A percentile compares a stretch with the other conserved stretches of the same genome.
These are phyloP conservation scores for Eulithis prunata DNA, from an alignment of 2,888 invertebrate species.

Conservation along the genomic window DNA sequence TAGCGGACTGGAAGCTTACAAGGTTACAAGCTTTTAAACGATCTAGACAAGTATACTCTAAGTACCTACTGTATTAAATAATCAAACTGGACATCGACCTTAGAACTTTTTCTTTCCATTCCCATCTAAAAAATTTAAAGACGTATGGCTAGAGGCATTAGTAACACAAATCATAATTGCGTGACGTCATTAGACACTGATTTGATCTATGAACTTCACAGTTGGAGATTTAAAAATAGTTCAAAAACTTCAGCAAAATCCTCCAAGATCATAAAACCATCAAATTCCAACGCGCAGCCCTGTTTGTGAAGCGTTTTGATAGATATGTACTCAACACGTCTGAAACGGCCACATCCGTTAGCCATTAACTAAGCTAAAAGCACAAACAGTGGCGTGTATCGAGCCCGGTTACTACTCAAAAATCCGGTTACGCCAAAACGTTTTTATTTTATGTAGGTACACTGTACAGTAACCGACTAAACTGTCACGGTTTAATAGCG, in stretches of 20 bases:
- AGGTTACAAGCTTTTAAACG: background rate
- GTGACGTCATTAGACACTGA: too few relatives aligned
- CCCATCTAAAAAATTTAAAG: too few relatives aligned
- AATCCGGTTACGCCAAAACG: constrained; percentile 41
- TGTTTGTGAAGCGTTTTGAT: constrained; percentile 22
- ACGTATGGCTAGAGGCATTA: too few relatives aligned
- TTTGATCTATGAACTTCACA: too few relatives aligned
- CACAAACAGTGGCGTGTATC: constrained; percentile 51
- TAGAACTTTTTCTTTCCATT: too few relatives aligned
- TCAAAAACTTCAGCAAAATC: background rate
- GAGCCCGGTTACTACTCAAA: constrained; percentile 47
- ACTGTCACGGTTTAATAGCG: too few relatives aligned
- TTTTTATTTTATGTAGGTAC: constrained; percentile 41
- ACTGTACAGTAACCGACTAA: constrained; percentile 10
- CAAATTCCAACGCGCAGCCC: background rate
- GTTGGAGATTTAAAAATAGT: too few relatives aligned
- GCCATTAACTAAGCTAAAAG: constrained; percentile 58
- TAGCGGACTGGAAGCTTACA: background rate
- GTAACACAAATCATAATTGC: too few relatives aligned
- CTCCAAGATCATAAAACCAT: background rate
- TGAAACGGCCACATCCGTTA: constrained; percentile 53
- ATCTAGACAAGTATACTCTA: background rate
- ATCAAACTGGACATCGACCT: background rate
- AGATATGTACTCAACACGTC: constrained; percentile 30
- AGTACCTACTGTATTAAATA: background rate